Conservation (phyloP, 2,113 vertebrate genomes). For the Gopherus evgoodei region DNA sequence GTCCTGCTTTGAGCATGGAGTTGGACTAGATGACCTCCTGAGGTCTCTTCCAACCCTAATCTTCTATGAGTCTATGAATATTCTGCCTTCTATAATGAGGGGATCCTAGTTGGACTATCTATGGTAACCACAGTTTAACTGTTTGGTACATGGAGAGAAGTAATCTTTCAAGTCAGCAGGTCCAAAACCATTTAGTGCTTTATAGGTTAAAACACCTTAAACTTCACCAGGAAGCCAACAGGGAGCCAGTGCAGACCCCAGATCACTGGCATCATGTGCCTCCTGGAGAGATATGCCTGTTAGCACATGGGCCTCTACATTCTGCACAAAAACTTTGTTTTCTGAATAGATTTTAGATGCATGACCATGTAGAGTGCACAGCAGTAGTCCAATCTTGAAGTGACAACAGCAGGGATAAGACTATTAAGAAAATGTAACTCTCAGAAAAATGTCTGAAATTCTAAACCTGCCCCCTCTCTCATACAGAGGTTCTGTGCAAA, state of each 20-base stretch:
- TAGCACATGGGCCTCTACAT: accelerated
- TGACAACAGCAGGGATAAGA: neutral
- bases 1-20: no score
- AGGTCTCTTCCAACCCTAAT: no score
- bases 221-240: neutral
- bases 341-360: neutral
- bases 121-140: accelerated
- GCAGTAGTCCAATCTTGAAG: neutral
- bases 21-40: no score
- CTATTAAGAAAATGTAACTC: no score
- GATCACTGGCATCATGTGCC: neutral
- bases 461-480: neutral
- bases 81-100: neutral
- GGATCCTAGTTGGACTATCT: neutral
- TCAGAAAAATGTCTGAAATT: neutral
- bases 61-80: no score
- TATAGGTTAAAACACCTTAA: neutral
- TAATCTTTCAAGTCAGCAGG: neutral
- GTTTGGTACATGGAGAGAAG: neutral
- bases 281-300: neutral
- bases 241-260: neutral
- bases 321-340: neutral
- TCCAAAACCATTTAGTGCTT: neutral
- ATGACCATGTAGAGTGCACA: neutral
- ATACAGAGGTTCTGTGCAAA: no score